phyloP scores from a whole-genome alignment of 2,113 vertebrate genomes.

The Mustelus asterias region DNA sequence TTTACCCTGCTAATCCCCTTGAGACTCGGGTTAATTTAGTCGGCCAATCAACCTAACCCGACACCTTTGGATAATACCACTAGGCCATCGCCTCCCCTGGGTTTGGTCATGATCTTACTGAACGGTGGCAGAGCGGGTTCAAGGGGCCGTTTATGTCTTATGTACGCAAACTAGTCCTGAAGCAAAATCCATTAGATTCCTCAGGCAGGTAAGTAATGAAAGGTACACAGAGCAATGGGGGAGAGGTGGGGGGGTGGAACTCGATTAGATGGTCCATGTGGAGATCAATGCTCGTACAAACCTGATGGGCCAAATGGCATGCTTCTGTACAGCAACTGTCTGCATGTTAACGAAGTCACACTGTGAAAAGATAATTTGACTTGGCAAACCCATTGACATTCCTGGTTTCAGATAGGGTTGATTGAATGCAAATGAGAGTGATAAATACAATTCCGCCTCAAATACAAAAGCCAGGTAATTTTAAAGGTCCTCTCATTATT shows the following conservation, averaged over 20 bases:
- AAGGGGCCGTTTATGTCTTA: not conserved
- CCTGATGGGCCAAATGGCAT: not conserved
- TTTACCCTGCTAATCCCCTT: too few relatives aligned
- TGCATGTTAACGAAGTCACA: not conserved
- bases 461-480: not conserved
- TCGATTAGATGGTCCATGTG: not conserved
- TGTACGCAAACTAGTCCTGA: not conserved
- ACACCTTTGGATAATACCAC: too few relatives aligned
- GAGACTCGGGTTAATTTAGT: too few relatives aligned
- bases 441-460: not conserved
- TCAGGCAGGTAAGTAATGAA: not conserved
- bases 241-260: not conserved
- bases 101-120: not conserved
- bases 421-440: not conserved
- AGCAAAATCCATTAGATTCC: not conserved
- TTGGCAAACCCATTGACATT: not conserved
- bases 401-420: not conserved
- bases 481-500: not conserved
- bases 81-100: too few relatives aligned
- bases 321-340: not conserved
- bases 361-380: not conserved
- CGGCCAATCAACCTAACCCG: too few relatives aligned
- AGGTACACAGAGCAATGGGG: not conserved
- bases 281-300: not conserved
- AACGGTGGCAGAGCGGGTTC: not conserved